Percentiles rank a stretch among this genome's conserved stretches.
Conservation (phyloP, 2,888 invertebrate species). For the Reticulitermes lucifugus region DNA sequence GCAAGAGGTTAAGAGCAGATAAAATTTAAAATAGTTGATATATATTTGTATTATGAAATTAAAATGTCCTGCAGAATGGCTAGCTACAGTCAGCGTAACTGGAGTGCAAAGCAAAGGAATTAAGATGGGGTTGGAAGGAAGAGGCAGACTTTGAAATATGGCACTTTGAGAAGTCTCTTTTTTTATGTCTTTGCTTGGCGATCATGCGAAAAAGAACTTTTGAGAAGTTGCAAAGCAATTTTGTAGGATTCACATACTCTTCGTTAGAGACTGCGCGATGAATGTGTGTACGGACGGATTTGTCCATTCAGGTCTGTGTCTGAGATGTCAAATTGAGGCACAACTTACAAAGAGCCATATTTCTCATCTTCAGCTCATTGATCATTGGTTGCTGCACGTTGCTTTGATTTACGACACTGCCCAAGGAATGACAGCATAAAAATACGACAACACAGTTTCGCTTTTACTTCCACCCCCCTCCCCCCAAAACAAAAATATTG, state of each 20-base stretch:
- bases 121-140: not conserved
- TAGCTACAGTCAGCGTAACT: no score
- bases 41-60: no score
- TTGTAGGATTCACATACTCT: not conserved
- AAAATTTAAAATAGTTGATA: no score
- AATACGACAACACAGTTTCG: constrained; percentile 31
- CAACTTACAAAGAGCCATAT: not conserved
- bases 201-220: not conserved
- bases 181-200: not conserved
- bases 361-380: constrained; percentile 17
- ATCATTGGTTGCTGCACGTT: not conserved
- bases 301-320: not conserved
- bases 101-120: no score
- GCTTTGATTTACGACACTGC: constrained; percentile 29
- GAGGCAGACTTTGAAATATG: not conserved
- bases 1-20: no score
- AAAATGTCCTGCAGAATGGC: no score
- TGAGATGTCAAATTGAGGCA: not conserved
- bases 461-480: not conserved
- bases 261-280: not conserved
- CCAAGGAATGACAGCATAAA: constrained; percentile 6
- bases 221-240: not conserved
- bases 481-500: not conserved
- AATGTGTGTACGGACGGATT: not conserved
- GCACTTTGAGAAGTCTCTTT: not conserved